Evolutionary conservation across 2,888 invertebrate species (phyloP), one percentile per base, ranked within the genome.

Genomic region (Tiliacea aurago): DNA sequence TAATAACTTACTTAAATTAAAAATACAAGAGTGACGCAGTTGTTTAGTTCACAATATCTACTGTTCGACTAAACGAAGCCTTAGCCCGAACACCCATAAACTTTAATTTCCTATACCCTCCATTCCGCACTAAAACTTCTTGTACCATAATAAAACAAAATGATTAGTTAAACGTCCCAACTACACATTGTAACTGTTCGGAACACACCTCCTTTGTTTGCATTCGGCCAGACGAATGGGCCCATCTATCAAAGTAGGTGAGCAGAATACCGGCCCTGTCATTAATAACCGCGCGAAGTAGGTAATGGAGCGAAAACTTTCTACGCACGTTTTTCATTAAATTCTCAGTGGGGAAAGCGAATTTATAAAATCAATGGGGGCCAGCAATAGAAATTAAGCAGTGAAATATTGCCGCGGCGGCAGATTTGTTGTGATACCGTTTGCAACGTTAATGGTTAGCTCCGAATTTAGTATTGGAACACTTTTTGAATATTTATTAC

Each of bases 271-370:
- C 86, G 78, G 82, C 73, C 81, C 84, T 80, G 88, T 90, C 93
- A 92, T 93, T 93, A 92, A 93, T 93, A 93, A 92, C 91, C 86
- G 80, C 82, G 80, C 85, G 84, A 88, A 90, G 92, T 41, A 41
- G 41, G 41, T 91, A 93, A 93, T 92, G 91, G 91, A 89, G 84
- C 88, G 89, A 87, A 90, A 93, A 92, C 89, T 93, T 93, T 94
- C 94, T 91, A 91, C 92, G 93, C 94, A 94, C 94, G 94, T 93
- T 93, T 94, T 93, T 93, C 93, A 94, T 94, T 94, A 93, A 93
- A 93, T 89, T 88, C 90, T 86, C 88, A 83, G 86, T 88, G 72
- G 85, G 89, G 84, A 87, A 83, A 88, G 85, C 85, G 88, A 91
- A 91, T 92, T 93, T 92, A 90, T 89, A 91, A 92, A 91, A 92